Evolutionary conservation across 1,140 invertebrate species (phyloP), one percentile per base, ranked within the genome.

Genomic region (Drosophila pallidifrons): DNA sequence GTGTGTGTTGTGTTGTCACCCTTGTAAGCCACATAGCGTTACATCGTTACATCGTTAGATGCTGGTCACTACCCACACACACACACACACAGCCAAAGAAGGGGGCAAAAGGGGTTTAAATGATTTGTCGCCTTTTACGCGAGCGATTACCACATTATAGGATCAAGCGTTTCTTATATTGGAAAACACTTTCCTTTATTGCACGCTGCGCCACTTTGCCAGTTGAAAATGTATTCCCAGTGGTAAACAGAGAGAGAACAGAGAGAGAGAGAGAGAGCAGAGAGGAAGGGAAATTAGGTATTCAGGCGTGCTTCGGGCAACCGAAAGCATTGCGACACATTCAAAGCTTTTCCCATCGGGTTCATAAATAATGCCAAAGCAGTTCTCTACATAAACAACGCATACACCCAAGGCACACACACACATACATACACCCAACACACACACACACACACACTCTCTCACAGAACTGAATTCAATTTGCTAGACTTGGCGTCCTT

Each of bases 91-190:
- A 54, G 49, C 49, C 41, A 32, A 15, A 6, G 59, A 16, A 11
- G 46, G 20, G 47, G 30, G 25, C 6, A 28, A 32, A 75, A 72
- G 57, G 87, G 80, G 82, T 90, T 91, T 87, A 91, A 91, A 91
- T 91, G 87, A 91, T 91, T 91, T 91, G 87, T 91, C 87, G 87
- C 87, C 88, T 91, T 91, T 91, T 91, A 87, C 88, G 88, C 87
- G 88, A 91, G 80, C 87, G 87, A 91, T 91, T 91, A 91, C 87
- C 87, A 91, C 87, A 91, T 91, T 91, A 88, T 91, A 91, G 88
- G 87, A 73, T 81, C 65, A 91, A 81, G 78, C 70, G 88, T 75
- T 88, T 51, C 82, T 91, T 78, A 91, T 91, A 91, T 91, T 77
- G 88, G 80, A 82, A 91, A 91, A 91, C 87, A 91, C 88, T 91